phyloP scores from a whole-genome alignment of 23 tunicate genomes.

The Styela clava region DNA sequence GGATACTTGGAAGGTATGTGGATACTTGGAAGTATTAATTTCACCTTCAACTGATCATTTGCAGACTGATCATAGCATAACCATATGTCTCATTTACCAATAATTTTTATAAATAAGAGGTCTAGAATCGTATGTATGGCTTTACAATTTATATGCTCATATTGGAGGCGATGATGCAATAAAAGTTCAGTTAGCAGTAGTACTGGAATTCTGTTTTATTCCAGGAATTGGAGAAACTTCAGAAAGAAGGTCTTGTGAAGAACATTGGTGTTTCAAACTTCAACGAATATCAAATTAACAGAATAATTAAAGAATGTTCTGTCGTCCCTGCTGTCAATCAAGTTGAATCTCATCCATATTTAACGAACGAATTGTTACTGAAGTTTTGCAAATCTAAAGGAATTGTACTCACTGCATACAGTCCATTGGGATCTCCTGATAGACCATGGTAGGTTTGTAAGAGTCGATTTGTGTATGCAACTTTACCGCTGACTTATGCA shows the following conservation, averaged over 20 bases:
- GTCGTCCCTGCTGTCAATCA: conserved; percentile 74
- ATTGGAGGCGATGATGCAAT: too few species aligned
- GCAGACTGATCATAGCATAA: too few species aligned
- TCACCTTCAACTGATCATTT: too few species aligned
- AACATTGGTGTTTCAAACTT: conserved; percentile 92
- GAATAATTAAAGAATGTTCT: conserved; percentile 47
- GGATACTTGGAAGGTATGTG: conserved; percentile 41
- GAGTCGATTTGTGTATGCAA: too few species aligned
- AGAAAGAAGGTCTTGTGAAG: conserved; percentile 61
- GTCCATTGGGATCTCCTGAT: conserved; percentile 65
- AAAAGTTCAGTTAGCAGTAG: too few species aligned
- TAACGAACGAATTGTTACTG: conserved; percentile 41
- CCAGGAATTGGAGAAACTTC: conserved; percentile 62
- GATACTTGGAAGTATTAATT: too few species aligned
- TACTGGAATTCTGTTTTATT: too few species aligned
- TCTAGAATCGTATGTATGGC: too few species aligned
- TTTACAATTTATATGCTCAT: too few species aligned
- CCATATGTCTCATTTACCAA: too few species aligned
- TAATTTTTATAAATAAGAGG: too few species aligned
- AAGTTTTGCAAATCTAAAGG: conserved; percentile 48
- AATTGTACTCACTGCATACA: conserved; percentile 59
- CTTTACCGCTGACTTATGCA: background rate
- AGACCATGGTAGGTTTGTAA: conserved; percentile 61
- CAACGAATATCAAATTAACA: conserved; percentile 67
- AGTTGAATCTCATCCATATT: conserved; percentile 72